A percentile compares a stretch with the other conserved stretches of the same genome.
These are phyloP conservation scores for Sebastes miniatus DNA, from an alignment of 2,797 vertebrate species.

Conservation along the genomic window DNA sequence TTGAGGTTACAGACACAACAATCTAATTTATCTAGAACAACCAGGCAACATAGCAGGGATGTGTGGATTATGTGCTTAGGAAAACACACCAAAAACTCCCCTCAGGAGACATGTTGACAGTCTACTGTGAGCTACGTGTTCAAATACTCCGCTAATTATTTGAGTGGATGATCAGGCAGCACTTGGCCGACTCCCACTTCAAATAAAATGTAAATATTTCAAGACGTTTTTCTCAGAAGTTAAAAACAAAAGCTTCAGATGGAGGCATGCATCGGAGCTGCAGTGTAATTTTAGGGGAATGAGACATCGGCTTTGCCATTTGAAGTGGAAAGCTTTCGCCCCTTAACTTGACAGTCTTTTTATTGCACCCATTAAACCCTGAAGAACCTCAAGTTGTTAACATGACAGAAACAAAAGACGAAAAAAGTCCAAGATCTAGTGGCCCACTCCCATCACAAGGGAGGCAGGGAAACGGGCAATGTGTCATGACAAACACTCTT, in stretches of 20 bases:
- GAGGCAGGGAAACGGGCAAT: slow-evolving; percentile 12
- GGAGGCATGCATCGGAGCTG: not conserved
- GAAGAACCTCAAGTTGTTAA: slow-evolving; percentile 68
- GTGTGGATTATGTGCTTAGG: slow-evolving; percentile 51
- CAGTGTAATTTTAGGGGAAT: not conserved
- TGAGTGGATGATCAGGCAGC: slow-evolving; percentile 33
- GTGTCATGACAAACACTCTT: slow-evolving; percentile 50
- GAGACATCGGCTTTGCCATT: slow-evolving; percentile 31
- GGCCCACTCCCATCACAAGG: slow-evolving; percentile 17
- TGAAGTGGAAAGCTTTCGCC: slow-evolving; percentile 39
- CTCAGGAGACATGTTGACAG: slow-evolving; percentile 35
- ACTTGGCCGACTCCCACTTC: slow-evolving; percentile 5
- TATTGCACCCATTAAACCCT: slow-evolving; percentile 63
- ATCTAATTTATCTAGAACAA: slow-evolving; percentile 54
- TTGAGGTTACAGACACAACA: slow-evolving; percentile 36
- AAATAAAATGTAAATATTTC: slow-evolving; percentile 38
- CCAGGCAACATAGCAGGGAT: slow-evolving; percentile 38
- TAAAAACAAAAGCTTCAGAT: slow-evolving; percentile 2
- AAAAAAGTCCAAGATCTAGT: slow-evolving; percentile 31
- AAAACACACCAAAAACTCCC: slow-evolving; percentile 44
- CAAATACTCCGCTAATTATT: slow-evolving; percentile 51
- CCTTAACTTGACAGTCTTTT: slow-evolving; percentile 61
- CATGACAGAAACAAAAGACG: slow-evolving; percentile 56
- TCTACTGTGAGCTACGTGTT: slow-evolving; percentile 44
- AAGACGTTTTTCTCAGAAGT: not conserved